phyloP scores from a whole-genome alignment of 2,888 invertebrate species.

The Parnassius orleans region DNA sequence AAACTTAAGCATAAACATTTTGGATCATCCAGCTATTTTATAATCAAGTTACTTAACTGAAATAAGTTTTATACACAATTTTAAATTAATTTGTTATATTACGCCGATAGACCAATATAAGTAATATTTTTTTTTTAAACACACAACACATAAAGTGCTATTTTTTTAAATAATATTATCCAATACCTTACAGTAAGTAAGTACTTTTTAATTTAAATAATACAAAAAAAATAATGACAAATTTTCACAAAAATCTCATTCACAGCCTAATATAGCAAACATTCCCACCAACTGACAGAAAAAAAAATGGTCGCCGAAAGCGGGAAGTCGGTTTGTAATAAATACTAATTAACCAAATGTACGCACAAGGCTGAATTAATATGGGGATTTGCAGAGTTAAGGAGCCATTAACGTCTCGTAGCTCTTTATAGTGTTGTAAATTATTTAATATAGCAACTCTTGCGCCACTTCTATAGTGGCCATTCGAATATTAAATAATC shows the following conservation, averaged over 20 bases:
- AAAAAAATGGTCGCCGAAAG: conserved; percentile 26
- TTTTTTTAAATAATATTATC: too few relatives aligned
- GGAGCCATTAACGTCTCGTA: conserved; percentile 47
- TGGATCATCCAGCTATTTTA: too few relatives aligned
- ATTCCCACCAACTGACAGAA: conserved; percentile 13
- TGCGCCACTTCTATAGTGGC: conserved; percentile 1
- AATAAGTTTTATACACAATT: too few relatives aligned
- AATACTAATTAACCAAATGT: conserved; percentile 66
- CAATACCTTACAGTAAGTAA: too few relatives aligned
- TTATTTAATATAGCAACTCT: conserved; percentile 45
- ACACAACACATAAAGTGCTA: too few relatives aligned
- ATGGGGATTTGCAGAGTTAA: conserved; percentile 57
- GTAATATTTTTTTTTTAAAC: too few relatives aligned
- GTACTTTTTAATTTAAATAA: background rate
- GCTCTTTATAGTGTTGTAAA: conserved; percentile 49
- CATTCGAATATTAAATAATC: conserved; percentile 12
- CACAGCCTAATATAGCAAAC: conserved; percentile 2
- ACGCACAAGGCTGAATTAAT: conserved; percentile 69
- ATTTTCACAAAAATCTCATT: too few relatives aligned
- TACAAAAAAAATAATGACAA: background rate
- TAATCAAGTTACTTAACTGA: too few relatives aligned
- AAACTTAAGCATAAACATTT: too few relatives aligned
- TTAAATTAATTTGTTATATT: too few relatives aligned
- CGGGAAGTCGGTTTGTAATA: conserved; percentile 40
- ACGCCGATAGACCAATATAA: too few relatives aligned